These are phyloP conservation scores for Meda fulgida DNA, from an alignment of 2,797 vertebrate genomes.

Conservation along the genomic window DNA sequence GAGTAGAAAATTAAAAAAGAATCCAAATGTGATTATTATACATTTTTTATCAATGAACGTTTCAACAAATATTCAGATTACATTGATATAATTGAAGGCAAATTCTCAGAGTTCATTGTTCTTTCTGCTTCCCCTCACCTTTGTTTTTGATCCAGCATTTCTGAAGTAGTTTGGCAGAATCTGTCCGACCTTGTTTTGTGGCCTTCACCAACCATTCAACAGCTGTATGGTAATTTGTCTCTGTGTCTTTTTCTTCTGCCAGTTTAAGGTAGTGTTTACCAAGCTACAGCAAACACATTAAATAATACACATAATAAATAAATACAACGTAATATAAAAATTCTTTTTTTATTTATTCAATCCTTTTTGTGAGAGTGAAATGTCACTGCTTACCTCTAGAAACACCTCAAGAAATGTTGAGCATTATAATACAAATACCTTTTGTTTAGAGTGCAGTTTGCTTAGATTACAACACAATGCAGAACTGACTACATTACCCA, in stretches of 20 bases:
- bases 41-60: not conserved
- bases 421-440: not conserved
- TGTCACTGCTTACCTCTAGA: not conserved
- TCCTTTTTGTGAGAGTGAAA: not conserved
- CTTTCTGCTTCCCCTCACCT: conserved; percentile 74
- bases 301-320: conserved; percentile 17
- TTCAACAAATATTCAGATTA: not conserved
- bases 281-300: conserved; percentile 75
- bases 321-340: not conserved
- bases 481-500: conserved; percentile 43
- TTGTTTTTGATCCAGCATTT: conserved; percentile 87
- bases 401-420: not conserved
- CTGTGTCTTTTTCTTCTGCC: conserved; percentile 82
- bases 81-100: not conserved
- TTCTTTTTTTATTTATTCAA: not conserved
- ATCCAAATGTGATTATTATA: not conserved
- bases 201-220: conserved; percentile 90
- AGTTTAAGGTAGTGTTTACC: conserved; percentile 88
- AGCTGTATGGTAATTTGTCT: conserved; percentile 83
- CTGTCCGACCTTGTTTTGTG: conserved; percentile 90
- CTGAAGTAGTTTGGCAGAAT: conserved; percentile 83
- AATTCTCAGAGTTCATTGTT: not conserved
- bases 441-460: not conserved
- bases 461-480: not conserved
- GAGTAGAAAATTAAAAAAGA: not conserved